These are phyloP conservation scores for Amorpha juglandis DNA, from an alignment of 2,888 invertebrate species.

Conservation along the genomic window DNA sequence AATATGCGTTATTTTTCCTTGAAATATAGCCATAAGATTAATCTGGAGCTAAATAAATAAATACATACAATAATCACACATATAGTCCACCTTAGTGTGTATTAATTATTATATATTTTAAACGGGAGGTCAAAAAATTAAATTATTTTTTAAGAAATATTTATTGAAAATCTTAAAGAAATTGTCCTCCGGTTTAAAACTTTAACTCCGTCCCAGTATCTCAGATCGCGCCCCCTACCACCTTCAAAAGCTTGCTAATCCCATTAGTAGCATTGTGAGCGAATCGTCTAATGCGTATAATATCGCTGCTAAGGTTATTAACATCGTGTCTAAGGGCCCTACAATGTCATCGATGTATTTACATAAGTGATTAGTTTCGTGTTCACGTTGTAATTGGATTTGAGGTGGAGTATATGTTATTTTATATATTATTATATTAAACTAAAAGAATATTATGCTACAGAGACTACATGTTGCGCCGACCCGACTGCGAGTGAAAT, in stretches of 20 bases:
- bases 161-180: background rate
- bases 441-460: too few relatives aligned
- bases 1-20: too few relatives aligned
- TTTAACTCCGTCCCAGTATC: background rate
- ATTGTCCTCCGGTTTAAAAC: background rate
- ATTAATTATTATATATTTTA: too few relatives aligned
- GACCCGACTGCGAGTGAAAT: too few relatives aligned
- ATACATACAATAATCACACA: too few relatives aligned
- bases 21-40: too few relatives aligned
- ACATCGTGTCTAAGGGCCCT: slow-evolving; percentile 3
- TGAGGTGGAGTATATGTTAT: background rate
- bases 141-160: too few relatives aligned
- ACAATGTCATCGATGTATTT: slow-evolving; percentile 7
- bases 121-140: background rate
- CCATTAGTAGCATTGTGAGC: slow-evolving; percentile 23
- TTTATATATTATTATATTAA: background rate
- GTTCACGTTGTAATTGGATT: background rate
- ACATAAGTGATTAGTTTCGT: slow-evolving; percentile 13
- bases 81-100: too few relatives aligned
- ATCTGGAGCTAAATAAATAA: too few relatives aligned
- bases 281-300: slow-evolving; percentile 23
- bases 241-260: slow-evolving; percentile 22
- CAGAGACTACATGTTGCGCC: too few relatives aligned
- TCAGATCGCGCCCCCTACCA: slow-evolving; percentile 1
- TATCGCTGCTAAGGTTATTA: slow-evolving; percentile 19